Evolutionary conservation across 2,888 invertebrate species (phyloP).

Genomic region (Yponomeuta evonymella): DNA sequence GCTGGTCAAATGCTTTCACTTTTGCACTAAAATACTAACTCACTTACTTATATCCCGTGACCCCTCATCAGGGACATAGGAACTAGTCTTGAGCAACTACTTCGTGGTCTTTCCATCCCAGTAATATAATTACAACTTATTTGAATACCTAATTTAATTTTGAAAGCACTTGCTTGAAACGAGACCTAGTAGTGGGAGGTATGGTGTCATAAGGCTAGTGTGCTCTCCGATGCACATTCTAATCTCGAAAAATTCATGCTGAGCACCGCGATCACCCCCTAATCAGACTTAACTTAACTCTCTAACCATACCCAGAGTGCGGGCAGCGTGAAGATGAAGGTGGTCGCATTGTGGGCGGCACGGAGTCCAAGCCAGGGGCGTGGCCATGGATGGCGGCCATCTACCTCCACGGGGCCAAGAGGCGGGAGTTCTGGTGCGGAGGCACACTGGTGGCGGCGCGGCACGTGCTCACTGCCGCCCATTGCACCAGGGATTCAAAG

Average conservation of each 20-base stretch:
- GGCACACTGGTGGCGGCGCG: conserved; percentile 89
- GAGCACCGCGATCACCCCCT: no score
- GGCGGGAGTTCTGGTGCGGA: conserved; percentile 95
- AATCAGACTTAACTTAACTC: not conserved
- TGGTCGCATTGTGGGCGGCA: conserved; percentile 94
- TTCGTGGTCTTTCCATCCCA: no score
- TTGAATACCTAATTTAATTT: no score
- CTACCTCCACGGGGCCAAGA: conserved; percentile 88
- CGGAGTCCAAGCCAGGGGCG: conserved; percentile 87
- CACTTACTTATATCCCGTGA: no score
- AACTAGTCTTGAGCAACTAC: no score
- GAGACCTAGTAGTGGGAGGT: not conserved
- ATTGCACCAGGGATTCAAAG: conserved; percentile 92
- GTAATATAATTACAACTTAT: no score
- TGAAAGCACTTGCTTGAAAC: not conserved
- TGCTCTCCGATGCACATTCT: no score
- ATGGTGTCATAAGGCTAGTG: no score
- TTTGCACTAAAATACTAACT: no score
- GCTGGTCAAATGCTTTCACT: no score
- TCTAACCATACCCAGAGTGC: conserved; percentile 75
- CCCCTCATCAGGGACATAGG: no score
- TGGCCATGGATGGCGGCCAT: conserved; percentile 99
- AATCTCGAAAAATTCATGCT: no score
- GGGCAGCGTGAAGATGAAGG: conserved; percentile 88
- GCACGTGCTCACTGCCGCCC: conserved; percentile 92